A percentile compares a stretch with the other conserved stretches of the same genome.
These are phyloP conservation scores for Cremastinae sp. DNA, from an alignment of 2,888 invertebrate species.

Conservation along the genomic window DNA sequence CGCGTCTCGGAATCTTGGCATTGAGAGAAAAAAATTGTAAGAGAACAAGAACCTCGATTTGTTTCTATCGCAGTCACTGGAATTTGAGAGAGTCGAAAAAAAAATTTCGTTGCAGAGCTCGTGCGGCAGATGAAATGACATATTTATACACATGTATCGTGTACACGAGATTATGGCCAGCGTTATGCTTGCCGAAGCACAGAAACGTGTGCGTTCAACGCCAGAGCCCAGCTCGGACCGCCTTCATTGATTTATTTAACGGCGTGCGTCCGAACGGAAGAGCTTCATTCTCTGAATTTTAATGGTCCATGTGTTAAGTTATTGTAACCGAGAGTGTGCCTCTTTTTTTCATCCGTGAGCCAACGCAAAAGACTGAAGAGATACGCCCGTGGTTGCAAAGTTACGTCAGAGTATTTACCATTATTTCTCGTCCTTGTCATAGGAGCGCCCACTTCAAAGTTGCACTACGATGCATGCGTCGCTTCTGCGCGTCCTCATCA, in stretches of 20 bases:
- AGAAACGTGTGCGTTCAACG: conserved; percentile 66
- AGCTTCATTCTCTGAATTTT: conserved; percentile 62
- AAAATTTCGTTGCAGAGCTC: background rate
- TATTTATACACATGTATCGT: conserved; percentile 29
- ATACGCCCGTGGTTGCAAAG: conserved; percentile 28
- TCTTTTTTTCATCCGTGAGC: conserved; percentile 32
- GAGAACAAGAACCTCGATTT: background rate
- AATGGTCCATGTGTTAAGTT: conserved; percentile 54
- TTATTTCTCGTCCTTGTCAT: conserved; percentile 33
- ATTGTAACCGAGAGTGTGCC: conserved; percentile 32
- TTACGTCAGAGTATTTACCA: conserved; percentile 33
- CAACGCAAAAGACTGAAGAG: conserved; percentile 8
- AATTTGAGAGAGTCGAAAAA: background rate
- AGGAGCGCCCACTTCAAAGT: conserved; percentile 36
- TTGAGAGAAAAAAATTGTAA: no score
- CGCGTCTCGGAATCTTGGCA: no score
- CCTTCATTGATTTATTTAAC: conserved; percentile 71
- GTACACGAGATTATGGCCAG: conserved; percentile 32
- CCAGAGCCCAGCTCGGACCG: conserved; percentile 29
- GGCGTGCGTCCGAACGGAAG: conserved; percentile 62
- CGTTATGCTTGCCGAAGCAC: conserved; percentile 69
- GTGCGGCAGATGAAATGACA: conserved; percentile 19
- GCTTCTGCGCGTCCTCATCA: conserved; percentile 16
- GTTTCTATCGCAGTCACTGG: background rate
- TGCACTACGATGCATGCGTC: conserved; percentile 47